A percentile compares a stretch with the other conserved stretches of the same genome.
Conservation (phyloP, 2,113 vertebrate species). For the Diadophis punctatus region DNA sequence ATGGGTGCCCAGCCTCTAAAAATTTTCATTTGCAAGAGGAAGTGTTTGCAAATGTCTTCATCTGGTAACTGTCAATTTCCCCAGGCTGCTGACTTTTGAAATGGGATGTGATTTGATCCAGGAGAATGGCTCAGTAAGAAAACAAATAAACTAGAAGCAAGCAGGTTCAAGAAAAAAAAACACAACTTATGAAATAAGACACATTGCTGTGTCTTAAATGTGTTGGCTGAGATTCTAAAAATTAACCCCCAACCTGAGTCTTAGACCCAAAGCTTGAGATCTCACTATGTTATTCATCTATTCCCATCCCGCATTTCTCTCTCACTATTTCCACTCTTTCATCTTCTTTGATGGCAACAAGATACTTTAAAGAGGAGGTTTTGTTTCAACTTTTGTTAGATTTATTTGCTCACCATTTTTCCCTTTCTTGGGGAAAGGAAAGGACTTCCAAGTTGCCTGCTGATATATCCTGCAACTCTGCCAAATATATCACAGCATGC, state of each 20-base stretch:
- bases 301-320: background rate
- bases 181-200: background rate
- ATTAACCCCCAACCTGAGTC: background rate
- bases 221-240: background rate
- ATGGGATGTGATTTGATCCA: background rate
- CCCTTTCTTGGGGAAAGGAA: background rate
- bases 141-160: background rate
- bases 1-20: background rate
- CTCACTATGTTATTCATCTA: background rate
- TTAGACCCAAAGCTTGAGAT: background rate
- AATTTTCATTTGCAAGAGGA: background rate
- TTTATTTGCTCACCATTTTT: slow-evolving; percentile 44
- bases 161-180: background rate
- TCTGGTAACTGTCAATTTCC: background rate
- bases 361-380: slow-evolving; percentile 48
- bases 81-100: background rate
- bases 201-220: background rate
- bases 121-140: background rate
- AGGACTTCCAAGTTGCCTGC: slow-evolving; percentile 46
- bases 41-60: background rate
- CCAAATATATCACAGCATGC: slow-evolving; percentile 43
- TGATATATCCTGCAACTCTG: slow-evolving; percentile 42
- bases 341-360: slow-evolving; percentile 26
- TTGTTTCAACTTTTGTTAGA: slow-evolving; percentile 44
- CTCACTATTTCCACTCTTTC: background rate